A percentile compares a stretch with the other conserved stretches of the same genome.
Conservation (phyloP, 2,113 vertebrate genomes). For the Chaetops frenatus region DNA sequence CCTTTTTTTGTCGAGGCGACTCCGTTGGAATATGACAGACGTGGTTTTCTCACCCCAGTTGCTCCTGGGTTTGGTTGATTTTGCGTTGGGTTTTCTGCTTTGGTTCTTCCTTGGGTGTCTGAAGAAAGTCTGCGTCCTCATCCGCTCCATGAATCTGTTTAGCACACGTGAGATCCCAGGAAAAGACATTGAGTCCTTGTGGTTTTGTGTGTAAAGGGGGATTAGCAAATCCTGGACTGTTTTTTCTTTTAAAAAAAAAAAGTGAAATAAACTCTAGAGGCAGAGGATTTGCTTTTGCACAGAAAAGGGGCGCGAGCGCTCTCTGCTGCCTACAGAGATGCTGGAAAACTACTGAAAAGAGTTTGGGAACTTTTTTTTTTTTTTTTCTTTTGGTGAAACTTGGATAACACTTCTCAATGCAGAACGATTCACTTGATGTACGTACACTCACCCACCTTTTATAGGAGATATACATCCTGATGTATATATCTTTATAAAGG, state of each 20-base stretch:
- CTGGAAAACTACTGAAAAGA: conserved; percentile 66
- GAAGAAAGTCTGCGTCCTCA: not conserved
- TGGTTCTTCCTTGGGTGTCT: not conserved
- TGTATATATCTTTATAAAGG: conserved; percentile 33
- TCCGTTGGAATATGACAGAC: conserved; percentile 3
- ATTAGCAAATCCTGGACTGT: conserved; percentile 27
- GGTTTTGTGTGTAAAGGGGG: conserved; percentile 10
- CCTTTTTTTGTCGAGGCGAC: not conserved
- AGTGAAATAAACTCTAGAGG: conserved; percentile 63
- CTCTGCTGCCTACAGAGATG: conserved; percentile 60
- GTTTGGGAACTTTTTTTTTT: conserved; percentile 5
- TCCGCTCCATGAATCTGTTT: not conserved
- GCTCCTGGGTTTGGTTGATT: not conserved
- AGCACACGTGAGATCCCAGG: conserved; percentile 59
- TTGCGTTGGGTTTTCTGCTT: not conserved
- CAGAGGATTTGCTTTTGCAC: conserved; percentile 71
- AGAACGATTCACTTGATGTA: conserved; percentile 63
- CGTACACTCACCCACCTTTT: conserved; percentile 44
- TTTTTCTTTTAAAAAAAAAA: not conserved
- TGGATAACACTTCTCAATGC: conserved; percentile 59
- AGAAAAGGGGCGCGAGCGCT: conserved; percentile 39
- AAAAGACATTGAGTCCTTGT: conserved; percentile 43
- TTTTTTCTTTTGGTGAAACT: conserved; percentile 26
- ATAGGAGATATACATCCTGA: not conserved
- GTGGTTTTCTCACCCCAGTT: not conserved